These are phyloP conservation scores for Opisthocomus hoazin DNA, from an alignment of 2,113 vertebrate species.

Conservation along the genomic window DNA sequence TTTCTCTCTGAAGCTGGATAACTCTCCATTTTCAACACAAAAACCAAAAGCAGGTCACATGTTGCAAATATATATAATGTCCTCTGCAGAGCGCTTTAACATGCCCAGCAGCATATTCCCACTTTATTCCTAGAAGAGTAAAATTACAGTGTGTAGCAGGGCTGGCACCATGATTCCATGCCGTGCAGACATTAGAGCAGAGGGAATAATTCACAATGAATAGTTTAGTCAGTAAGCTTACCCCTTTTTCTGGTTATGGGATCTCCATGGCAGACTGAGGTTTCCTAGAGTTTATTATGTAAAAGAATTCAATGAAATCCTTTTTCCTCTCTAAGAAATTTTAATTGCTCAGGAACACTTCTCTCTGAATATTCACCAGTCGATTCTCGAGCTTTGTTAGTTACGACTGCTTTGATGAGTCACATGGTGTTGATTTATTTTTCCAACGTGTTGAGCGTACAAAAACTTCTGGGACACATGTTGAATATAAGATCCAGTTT, in stretches of 20 bases:
- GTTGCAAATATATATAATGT: slow-evolving; percentile 44
- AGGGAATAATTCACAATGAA: slow-evolving; percentile 57
- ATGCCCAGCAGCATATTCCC: slow-evolving; percentile 39
- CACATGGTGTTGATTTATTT: slow-evolving; percentile 51
- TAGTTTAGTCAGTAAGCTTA: slow-evolving; percentile 54
- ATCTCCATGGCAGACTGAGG: slow-evolving; percentile 37
- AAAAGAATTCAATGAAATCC: slow-evolving; percentile 35
- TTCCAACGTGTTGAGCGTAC: background rate
- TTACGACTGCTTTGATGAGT: slow-evolving; percentile 39
- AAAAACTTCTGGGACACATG: background rate
- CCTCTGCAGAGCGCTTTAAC: slow-evolving; percentile 42
- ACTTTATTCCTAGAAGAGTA: slow-evolving; percentile 51
- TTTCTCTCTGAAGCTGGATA: slow-evolving; percentile 16
- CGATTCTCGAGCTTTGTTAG: slow-evolving; percentile 23
- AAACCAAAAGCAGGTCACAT: slow-evolving; percentile 23
- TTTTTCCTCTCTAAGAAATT: slow-evolving; percentile 34
- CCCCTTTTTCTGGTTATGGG: slow-evolving; percentile 33
- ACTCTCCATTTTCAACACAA: slow-evolving; percentile 12
- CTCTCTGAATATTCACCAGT: slow-evolving; percentile 7
- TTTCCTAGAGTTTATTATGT: slow-evolving; percentile 50
- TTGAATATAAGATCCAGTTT: slow-evolving; percentile 14
- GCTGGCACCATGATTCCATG: slow-evolving; percentile 46
- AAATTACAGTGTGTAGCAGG: slow-evolving; percentile 44
- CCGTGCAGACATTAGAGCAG: slow-evolving; percentile 42
- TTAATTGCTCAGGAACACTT: slow-evolving; percentile 44